Percentiles rank a stretch among this genome's conserved stretches.
These are phyloP conservation scores for Euura saliciscinereae DNA, from an alignment of 1,140 invertebrate species.

Conservation along the genomic window DNA sequence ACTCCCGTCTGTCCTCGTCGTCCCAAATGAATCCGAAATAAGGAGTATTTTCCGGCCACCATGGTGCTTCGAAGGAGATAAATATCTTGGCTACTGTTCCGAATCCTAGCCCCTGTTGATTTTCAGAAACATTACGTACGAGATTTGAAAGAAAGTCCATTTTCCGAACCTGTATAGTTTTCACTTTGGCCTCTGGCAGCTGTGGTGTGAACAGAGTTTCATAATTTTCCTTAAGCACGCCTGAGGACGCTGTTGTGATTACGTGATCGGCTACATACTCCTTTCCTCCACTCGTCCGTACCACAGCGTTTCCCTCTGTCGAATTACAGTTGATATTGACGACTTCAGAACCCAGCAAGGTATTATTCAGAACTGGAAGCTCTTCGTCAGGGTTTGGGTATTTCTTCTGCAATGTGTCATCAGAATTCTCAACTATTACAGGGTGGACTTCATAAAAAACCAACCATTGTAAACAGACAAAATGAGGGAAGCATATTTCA, in stretches of 20 bases:
- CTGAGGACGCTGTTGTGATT: constrained; percentile 58
- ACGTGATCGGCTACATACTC: constrained; percentile 48
- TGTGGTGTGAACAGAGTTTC: constrained; percentile 50
- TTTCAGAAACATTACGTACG: too few species aligned
- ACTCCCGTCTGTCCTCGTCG: constrained; percentile 6
- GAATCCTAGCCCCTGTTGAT: constrained; percentile 46
- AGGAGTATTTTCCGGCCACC: neutral
- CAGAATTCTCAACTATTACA: too few species aligned
- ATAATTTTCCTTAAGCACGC: constrained; percentile 57
- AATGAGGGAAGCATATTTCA: too few species aligned
- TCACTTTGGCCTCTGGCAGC: constrained; percentile 44
- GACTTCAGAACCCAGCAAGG: constrained; percentile 48
- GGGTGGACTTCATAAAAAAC: too few species aligned
- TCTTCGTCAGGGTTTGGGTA: constrained; percentile 32
- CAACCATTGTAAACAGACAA: too few species aligned
- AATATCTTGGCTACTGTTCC: constrained; percentile 61
- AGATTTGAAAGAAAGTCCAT: too few species aligned
- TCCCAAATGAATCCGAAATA: neutral
- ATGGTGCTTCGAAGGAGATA: neutral
- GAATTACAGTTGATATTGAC: constrained; percentile 41
- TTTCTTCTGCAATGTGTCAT: constrained; percentile 37
- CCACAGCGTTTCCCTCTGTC: constrained; percentile 30
- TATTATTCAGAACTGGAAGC: constrained; percentile 42
- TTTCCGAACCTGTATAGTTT: constrained; percentile 41
- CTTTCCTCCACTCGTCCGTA: constrained; percentile 47